Evolutionary conservation across 2,113 vertebrate species (phyloP).

Genomic region (Cranoglanis bouderius): DNA sequence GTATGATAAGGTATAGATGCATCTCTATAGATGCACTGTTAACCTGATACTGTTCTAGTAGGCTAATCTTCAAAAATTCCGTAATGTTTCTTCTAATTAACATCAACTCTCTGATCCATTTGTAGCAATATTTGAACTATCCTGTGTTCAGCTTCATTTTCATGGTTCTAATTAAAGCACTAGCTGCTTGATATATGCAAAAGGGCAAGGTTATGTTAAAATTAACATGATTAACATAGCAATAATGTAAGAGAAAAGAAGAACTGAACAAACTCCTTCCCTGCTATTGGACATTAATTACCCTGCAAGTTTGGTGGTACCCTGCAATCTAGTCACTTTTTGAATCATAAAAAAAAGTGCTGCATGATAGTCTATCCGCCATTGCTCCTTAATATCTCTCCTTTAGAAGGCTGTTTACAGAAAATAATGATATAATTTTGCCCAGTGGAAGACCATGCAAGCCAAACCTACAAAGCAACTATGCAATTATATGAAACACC

Average conservation of each 20-base stretch:
- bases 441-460: not conserved
- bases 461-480: constrained; percentile 65
- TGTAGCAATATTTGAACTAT: not conserved
- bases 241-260: not conserved
- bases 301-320: not conserved
- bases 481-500: constrained; percentile 73
- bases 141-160: not conserved
- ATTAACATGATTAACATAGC: not conserved
- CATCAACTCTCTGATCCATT: not conserved
- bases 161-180: not conserved
- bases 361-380: not conserved
- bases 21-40: not conserved
- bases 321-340: not conserved
- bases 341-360: not conserved
- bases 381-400: not conserved
- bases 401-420: not conserved
- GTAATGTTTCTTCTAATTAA: not conserved
- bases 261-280: not conserved
- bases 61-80: not conserved
- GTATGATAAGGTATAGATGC: not conserved
- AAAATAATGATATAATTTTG: not conserved
- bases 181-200: not conserved
- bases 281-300: not conserved
- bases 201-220: not conserved
- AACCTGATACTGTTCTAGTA: not conserved